phyloP scores from a whole-genome alignment of 2,888 invertebrate genomes.

The Bruchidius siliquastri region DNA sequence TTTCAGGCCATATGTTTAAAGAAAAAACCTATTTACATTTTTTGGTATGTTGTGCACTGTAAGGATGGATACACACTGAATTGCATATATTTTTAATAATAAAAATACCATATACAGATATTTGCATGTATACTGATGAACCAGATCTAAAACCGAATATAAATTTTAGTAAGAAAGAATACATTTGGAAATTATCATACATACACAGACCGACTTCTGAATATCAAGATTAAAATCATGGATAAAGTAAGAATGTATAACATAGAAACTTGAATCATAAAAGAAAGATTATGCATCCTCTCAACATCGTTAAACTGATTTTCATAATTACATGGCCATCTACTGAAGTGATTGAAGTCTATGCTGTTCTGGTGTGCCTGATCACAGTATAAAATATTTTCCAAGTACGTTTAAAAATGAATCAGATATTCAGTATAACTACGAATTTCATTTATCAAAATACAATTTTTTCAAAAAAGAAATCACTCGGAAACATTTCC shows the following conservation, averaged over 20 bases:
- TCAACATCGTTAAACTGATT: no score
- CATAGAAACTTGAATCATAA: no score
- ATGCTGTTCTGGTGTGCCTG: no score
- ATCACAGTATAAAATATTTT: neutral
- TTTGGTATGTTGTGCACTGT: no score
- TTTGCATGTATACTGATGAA: neutral
- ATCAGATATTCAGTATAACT: neutral
- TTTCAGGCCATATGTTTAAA: no score
- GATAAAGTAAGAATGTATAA: neutral
- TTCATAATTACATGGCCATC: no score
- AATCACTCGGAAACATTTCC: neutral
- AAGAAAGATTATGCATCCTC: no score
- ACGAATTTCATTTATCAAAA: neutral
- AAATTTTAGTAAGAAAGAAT: neutral
- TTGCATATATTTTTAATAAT: no score
- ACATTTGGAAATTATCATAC: neutral
- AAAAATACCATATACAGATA: no score
- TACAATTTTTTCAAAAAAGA: conserved; percentile 1
- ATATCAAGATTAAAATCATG: neutral
- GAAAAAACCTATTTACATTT: no score
- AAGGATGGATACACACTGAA: no score
- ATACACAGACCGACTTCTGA: neutral
- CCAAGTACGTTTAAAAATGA: neutral
- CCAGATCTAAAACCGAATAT: neutral
- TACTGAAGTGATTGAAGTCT: no score